Conservation (phyloP, 2,888 invertebrate genomes). For the Rotaria magnacalcarata region DNA sequence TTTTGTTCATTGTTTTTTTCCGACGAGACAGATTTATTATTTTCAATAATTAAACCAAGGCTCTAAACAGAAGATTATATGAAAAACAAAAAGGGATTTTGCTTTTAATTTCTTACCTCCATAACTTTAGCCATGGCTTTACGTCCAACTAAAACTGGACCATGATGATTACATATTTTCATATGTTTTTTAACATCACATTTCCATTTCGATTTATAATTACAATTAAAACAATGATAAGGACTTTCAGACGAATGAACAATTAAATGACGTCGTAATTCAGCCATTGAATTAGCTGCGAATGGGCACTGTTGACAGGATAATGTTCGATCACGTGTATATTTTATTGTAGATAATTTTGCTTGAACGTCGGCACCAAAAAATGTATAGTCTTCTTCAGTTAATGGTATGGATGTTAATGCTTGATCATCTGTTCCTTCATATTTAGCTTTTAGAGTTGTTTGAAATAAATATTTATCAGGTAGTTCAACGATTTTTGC, state of each 20-base stretch:
- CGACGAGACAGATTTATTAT: background rate
- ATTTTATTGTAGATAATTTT: conserved; percentile 23
- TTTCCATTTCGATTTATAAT: conserved; percentile 46
- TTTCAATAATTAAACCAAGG: conserved; percentile 1
- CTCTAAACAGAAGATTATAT: background rate
- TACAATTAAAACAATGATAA: conserved; percentile 45
- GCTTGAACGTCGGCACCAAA: conserved; percentile 9
- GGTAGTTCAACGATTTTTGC: conserved; percentile 46
- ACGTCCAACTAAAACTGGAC: conserved; percentile 44
- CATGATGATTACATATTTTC: conserved; percentile 39
- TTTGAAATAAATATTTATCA: conserved; percentile 44
- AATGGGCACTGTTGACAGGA: conserved; percentile 45
- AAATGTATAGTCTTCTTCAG: background rate
- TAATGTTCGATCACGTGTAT: conserved; percentile 33
- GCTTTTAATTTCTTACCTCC: background rate
- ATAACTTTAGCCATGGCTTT: conserved; percentile 46
- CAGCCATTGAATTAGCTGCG: conserved; percentile 42
- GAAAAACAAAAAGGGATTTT: background rate
- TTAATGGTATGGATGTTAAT: background rate
- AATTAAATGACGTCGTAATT: conserved; percentile 45
- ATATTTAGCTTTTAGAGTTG: background rate
- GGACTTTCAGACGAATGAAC: conserved; percentile 44
- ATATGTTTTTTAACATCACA: conserved; percentile 46
- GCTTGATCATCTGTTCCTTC: background rate
- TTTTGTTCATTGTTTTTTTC: background rate